Evolutionary conservation across 1,140 invertebrate species (phyloP).

Genomic region (Heliothis virescens): DNA sequence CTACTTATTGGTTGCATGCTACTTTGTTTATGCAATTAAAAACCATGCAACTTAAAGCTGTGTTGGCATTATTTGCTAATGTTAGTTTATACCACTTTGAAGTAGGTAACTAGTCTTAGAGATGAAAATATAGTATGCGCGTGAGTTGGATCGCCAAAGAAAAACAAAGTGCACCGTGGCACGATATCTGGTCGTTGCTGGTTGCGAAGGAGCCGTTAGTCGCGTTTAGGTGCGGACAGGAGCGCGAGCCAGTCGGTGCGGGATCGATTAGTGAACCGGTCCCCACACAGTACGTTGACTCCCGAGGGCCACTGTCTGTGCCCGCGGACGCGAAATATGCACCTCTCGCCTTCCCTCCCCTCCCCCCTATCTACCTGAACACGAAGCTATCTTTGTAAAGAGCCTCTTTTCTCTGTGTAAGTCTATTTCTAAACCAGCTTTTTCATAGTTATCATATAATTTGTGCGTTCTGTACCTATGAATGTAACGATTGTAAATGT

Average conservation of each 20-base stretch:
- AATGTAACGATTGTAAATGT: background rate
- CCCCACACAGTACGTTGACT: slow-evolving; percentile 79
- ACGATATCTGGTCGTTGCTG: slow-evolving; percentile 53
- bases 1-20: background rate
- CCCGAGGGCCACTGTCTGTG: slow-evolving; percentile 71
- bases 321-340: slow-evolving; percentile 76
- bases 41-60: background rate
- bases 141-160: background rate
- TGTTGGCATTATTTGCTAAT: too few relatives aligned
- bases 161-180: slow-evolving; percentile 47
- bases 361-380: slow-evolving; percentile 28
- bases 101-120: too few relatives aligned
- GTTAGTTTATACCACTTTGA: too few relatives aligned
- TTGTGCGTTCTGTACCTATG: background rate
- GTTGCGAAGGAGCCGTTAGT: slow-evolving; percentile 78
- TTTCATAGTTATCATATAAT: too few relatives aligned
- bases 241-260: slow-evolving; percentile 72
- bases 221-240: slow-evolving; percentile 79
- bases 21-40: slow-evolving; percentile 31
- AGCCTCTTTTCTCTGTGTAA: background rate
- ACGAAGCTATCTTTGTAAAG: background rate
- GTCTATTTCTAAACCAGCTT: background rate
- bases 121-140: background rate
- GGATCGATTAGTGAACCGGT: slow-evolving; percentile 85
- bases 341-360: slow-evolving; percentile 66